These are phyloP conservation scores for Dasysyrphus albostriatus DNA, from an alignment of 2,888 invertebrate genomes.

Conservation along the genomic window DNA sequence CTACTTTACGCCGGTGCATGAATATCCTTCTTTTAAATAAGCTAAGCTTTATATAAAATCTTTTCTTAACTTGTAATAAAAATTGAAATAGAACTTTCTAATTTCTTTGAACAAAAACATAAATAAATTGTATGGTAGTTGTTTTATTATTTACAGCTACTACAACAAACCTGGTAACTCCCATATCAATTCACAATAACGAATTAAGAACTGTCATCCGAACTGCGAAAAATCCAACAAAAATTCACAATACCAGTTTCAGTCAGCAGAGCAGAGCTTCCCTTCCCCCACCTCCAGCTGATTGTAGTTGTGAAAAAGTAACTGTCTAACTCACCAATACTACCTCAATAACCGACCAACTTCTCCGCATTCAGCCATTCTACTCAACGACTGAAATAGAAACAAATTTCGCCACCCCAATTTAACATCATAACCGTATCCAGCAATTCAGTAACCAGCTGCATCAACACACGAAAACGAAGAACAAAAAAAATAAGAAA, in stretches of 20 bases:
- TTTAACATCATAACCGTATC: conserved; percentile 18
- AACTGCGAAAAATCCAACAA: conserved; percentile 35
- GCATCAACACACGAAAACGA: conserved; percentile 25
- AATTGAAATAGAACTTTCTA: no score
- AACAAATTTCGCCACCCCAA: conserved; percentile 31
- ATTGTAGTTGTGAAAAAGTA: conserved; percentile 52
- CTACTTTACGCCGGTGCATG: no score
- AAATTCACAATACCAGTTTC: conserved; percentile 48
- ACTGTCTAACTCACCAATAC: conserved; percentile 60
- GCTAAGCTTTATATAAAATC: no score
- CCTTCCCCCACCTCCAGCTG: neutral
- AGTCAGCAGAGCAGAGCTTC: neutral
- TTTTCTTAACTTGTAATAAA: no score
- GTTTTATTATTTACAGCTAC: conserved; percentile 43
- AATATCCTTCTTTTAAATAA: no score
- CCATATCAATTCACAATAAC: conserved; percentile 64
- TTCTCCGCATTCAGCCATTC: conserved; percentile 63
- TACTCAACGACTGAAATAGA: conserved; percentile 60
- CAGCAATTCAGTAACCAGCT: conserved; percentile 63
- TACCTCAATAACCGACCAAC: conserved; percentile 26
- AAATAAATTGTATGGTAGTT: neutral
- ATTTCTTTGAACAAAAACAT: no score
- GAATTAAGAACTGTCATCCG: conserved; percentile 49
- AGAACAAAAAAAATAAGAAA: conserved; percentile 17
- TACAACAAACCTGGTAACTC: conserved; percentile 62